phyloP scores from a whole-genome alignment of 2,797 vertebrate genomes.

The Aratinga solstitialis region DNA sequence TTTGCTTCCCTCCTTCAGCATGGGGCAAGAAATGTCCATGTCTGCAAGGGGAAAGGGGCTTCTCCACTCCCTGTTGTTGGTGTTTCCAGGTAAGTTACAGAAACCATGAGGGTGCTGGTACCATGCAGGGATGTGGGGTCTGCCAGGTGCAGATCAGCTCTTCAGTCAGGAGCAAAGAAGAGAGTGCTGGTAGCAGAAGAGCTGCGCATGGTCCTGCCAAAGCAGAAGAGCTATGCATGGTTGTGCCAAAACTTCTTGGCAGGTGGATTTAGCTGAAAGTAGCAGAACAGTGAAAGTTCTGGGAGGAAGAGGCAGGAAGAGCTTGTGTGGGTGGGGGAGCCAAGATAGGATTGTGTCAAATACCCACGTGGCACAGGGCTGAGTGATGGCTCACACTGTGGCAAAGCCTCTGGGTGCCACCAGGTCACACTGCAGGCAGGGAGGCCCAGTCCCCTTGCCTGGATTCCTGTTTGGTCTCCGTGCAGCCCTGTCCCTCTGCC shows the following conservation, averaged over 20 bases:
- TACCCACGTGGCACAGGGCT: fast-evolving
- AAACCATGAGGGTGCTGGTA: fast-evolving
- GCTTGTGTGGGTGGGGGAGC: background rate
- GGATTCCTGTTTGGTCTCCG: background rate
- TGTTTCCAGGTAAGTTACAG: fast-evolving
- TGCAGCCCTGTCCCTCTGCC: background rate
- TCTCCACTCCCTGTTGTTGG: fast-evolving
- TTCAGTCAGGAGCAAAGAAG: fast-evolving
- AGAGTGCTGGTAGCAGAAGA: background rate
- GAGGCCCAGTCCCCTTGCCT: background rate
- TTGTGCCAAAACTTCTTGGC: background rate
- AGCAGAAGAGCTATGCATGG: background rate
- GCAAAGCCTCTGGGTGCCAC: background rate
- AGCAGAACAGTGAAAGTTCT: background rate
- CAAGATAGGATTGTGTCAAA: background rate
- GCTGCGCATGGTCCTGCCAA: fast-evolving
- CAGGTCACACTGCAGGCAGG: background rate
- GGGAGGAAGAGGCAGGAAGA: background rate
- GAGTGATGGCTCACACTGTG: fast-evolving
- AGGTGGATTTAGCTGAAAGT: background rate
- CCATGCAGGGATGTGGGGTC: background rate
- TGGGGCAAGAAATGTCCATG: fast-evolving
- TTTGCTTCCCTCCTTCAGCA: background rate
- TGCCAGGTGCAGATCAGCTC: fast-evolving
- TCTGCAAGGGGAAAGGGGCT: fast-evolving